These are phyloP conservation scores for Rhabdomys dilectus DNA, from an alignment of 2,113 vertebrate species.

Conservation along the genomic window DNA sequence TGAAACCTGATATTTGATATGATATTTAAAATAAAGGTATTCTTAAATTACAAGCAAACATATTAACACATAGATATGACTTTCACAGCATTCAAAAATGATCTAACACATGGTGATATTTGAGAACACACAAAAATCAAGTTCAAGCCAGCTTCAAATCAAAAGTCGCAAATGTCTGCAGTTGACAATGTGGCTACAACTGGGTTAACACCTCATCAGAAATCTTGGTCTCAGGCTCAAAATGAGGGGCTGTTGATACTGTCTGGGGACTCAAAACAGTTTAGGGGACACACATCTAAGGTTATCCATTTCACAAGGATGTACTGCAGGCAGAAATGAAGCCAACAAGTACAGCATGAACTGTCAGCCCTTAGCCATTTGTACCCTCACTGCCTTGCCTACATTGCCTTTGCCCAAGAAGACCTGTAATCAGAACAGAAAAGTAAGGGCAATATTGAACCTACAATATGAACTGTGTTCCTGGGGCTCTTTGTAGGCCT, in stretches of 20 bases:
- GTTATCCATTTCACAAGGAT: not conserved
- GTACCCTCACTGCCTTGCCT: not conserved
- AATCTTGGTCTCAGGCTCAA: not conserved
- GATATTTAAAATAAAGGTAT: not conserved
- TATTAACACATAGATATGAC: not conserved
- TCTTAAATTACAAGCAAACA: constrained; percentile 25
- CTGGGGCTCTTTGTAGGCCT: not conserved
- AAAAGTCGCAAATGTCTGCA: constrained; percentile 30
- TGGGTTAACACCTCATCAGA: not conserved
- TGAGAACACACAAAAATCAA: constrained; percentile 53
- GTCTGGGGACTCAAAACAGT: not conserved
- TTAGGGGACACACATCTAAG: not conserved
- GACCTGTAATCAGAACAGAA: not conserved
- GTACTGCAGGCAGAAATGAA: not conserved
- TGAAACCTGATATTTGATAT: not conserved
- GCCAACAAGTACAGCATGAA: too few species aligned
- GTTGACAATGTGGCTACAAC: not conserved
- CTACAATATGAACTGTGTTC: not conserved
- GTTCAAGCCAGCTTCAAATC: constrained; percentile 13
- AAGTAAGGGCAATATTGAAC: not conserved
- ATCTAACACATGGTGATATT: not conserved
- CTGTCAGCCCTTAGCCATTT: not conserved
- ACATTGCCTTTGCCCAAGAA: constrained; percentile 16
- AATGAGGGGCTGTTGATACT: not conserved
- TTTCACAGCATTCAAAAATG: not conserved